Base-by-base conservation (phyloP, 2,888 invertebrate genomes). In the Mamestra brassicae region DNA sequence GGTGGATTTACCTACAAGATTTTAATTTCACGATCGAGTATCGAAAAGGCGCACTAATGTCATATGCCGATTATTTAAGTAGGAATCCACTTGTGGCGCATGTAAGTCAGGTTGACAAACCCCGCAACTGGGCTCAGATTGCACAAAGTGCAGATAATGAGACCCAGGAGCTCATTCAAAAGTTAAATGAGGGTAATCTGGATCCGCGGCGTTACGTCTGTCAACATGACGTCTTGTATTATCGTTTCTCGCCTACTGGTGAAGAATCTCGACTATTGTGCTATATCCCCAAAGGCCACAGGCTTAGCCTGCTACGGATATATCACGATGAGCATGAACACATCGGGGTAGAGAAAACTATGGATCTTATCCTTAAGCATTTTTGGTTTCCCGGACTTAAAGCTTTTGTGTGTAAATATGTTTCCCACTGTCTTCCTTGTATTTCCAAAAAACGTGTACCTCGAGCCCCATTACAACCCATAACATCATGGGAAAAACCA, bases 1-100 rank as follows among this genome's bases (percentile, higher is more conserved):
- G 84, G 85, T 86, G 84, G 85, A 66, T 80, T 5, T 75, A 67
- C 11, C 38, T 85, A 0, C 89, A 88, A 26, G 57, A 78, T 2
- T 87, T 68, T 13, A 72, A 79, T 8, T 88, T 87, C 26, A 60
- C 80, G 2, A 80, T 89, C 0, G 52, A 74, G 1, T 83, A 87
- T 62, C 62, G 71, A 26, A 75, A 85, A 36, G 88, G 87, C 0
- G 69, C 54, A 8, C 62, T 70, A 26, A 85, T 87, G 75, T 57
- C 64, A 0, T 81, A 83, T 13, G 83, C 65, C 0, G 85, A 85
- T n/a, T 81, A 73, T 15, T n/a, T 84, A 0, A 76, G 73, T 5
- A 64, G 76, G 0, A 76, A 76, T 15, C 71, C 66, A 26, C 26
- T 26, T 26, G 26, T 26, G 26, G 26, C 26, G 26, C 26, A 26